Evolutionary conservation across 2,797 vertebrate genomes (phyloP).

Genomic region (Natrix natrix): DNA sequence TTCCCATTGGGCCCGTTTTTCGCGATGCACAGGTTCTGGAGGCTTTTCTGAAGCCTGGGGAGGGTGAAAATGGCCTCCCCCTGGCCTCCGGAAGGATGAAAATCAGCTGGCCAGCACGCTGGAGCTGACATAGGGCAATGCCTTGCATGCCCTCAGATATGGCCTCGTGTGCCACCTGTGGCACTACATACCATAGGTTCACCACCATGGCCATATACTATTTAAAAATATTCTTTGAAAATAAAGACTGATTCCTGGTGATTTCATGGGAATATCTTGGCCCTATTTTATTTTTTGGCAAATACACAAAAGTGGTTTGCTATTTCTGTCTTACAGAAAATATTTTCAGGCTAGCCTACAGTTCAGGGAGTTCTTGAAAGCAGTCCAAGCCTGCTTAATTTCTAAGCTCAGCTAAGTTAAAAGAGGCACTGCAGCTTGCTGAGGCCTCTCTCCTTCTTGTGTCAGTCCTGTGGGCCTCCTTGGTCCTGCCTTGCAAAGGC

Average conservation of each 20-base stretch:
- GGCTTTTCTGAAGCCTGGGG: too few relatives aligned
- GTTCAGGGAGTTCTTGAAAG: not conserved
- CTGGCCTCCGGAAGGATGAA: too few relatives aligned
- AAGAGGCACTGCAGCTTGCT: not conserved
- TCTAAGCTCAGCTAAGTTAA: not conserved
- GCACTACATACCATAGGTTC: too few relatives aligned
- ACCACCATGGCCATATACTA: too few relatives aligned
- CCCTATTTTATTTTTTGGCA: not conserved
- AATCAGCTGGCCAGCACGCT: too few relatives aligned
- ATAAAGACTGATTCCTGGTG: not conserved
- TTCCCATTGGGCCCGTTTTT: too few relatives aligned
- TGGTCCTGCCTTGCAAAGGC: not conserved
- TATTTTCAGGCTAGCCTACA: not conserved
- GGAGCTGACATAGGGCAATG: too few relatives aligned
- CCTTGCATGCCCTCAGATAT: too few relatives aligned
- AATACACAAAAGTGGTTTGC: not conserved
- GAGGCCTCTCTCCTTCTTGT: not conserved
- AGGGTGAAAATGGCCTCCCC: too few relatives aligned
- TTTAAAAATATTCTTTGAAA: not conserved
- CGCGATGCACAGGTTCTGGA: too few relatives aligned
- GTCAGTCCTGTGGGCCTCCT: not conserved
- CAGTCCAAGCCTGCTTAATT: not conserved
- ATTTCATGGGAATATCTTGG: not conserved
- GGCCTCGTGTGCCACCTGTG: too few relatives aligned
- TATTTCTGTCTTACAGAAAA: not conserved